These are phyloP conservation scores for Orthonychiurus folsomi DNA, from an alignment of 2,888 invertebrate genomes.

Conservation along the genomic window DNA sequence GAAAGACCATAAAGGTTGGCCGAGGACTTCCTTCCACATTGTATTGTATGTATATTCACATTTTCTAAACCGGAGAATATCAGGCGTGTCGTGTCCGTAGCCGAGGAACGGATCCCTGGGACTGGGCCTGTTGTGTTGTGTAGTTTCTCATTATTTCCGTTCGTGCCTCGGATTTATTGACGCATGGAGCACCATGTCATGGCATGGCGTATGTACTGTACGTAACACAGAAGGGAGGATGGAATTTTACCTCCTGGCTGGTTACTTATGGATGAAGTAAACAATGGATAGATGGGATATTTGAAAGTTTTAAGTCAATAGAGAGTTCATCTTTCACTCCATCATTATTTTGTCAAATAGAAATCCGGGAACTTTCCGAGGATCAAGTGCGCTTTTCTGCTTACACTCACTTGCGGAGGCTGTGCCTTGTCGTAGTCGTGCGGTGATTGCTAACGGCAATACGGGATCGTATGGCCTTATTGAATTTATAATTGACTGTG, in stretches of 20 bases:
- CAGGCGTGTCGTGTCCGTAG: not conserved
- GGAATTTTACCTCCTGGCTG: not conserved
- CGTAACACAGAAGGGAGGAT: not conserved
- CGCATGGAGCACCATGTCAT: not conserved
- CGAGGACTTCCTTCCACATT: not conserved
- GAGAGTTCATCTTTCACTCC: not conserved
- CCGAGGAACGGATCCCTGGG: not conserved
- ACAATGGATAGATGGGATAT: not conserved
- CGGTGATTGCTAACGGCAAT: too few relatives aligned
- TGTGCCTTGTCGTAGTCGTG: too few relatives aligned
- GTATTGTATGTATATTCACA: not conserved
- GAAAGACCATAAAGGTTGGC: not conserved
- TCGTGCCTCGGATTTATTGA: not conserved
- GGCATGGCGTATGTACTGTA: not conserved
- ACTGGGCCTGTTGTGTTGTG: not conserved
- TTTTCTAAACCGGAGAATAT: not conserved
- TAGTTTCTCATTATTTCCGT: not conserved
- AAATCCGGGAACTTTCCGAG: too few relatives aligned
- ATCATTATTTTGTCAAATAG: not conserved
- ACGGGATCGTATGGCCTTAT: too few relatives aligned
- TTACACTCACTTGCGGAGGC: too few relatives aligned
- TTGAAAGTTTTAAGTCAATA: not conserved
- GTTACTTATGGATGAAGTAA: not conserved
- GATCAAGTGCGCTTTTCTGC: too few relatives aligned
- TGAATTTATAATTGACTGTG: too few relatives aligned